A percentile compares a stretch with the other conserved stretches of the same genome.
phyloP scores from a whole-genome alignment of 2,797 vertebrate genomes.

The Danio kyathit region DNA sequence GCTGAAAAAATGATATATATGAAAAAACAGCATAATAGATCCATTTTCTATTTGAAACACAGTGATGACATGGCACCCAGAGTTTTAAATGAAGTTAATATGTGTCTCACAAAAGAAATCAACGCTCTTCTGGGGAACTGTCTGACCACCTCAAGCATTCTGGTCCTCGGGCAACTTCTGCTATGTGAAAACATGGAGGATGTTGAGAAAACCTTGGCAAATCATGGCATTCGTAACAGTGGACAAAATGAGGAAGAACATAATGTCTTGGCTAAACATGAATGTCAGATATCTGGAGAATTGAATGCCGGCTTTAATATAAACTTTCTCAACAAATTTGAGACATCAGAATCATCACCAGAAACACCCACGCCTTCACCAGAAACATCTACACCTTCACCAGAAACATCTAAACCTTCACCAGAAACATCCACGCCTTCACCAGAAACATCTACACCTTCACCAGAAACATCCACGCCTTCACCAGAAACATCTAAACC shows the following conservation, averaged over 20 bases:
- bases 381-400: no score
- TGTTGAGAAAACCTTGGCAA: constrained; percentile 68
- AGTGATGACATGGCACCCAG: not conserved
- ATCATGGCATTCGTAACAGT: constrained; percentile 68
- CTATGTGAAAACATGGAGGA: constrained; percentile 69
- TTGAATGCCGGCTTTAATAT: constrained; percentile 83
- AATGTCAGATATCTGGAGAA: constrained; percentile 75
- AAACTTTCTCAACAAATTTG: constrained; percentile 80
- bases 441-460: no score
- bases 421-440: no score
- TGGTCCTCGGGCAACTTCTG: constrained; percentile 76
- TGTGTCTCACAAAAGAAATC: constrained; percentile 75
- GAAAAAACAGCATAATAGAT: constrained; percentile 51
- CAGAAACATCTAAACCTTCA: no score
- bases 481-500: no score
- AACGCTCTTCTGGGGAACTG: constrained; percentile 73
- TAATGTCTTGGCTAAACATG: constrained; percentile 65
- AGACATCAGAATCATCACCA: no score
- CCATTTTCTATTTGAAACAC: constrained; percentile 79
- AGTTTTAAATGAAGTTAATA: constrained; percentile 59
- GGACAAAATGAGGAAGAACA: constrained; percentile 34
- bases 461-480: no score
- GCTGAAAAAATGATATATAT: constrained; percentile 68
- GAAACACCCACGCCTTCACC: no score
- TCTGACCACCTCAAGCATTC: constrained; percentile 50